phyloP scores from a whole-genome alignment of 2,113 vertebrate species.

The Hirundichthys speculiger region DNA sequence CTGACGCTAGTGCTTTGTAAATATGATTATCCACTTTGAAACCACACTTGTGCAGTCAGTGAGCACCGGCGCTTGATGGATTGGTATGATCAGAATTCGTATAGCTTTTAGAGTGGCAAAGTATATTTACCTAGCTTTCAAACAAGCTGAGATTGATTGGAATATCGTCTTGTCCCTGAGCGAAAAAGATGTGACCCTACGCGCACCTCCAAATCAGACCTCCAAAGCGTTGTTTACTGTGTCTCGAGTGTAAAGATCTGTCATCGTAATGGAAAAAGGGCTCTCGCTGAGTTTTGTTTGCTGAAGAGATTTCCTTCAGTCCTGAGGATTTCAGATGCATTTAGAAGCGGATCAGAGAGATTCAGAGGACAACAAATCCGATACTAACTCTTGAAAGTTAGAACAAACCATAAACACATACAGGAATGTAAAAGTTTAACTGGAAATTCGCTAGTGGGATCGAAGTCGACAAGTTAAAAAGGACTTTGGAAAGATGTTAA shows the following conservation, averaged over 20 bases:
- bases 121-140: background rate
- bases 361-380: background rate
- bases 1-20: background rate
- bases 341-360: conserved; percentile 1
- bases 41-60: background rate
- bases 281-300: conserved; percentile 45
- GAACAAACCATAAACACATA: too few species aligned
- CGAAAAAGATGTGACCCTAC: background rate
- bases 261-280: conserved; percentile 18
- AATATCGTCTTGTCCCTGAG: background rate
- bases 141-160: conserved; percentile 2
- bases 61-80: background rate
- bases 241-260: conserved; percentile 32
- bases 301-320: conserved; percentile 43
- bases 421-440: too few species aligned
- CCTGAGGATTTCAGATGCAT: conserved; percentile 25
- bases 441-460: too few species aligned
- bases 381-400: background rate
- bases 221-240: conserved; percentile 44
- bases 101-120: background rate
- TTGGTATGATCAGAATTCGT: background rate
- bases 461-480: too few species aligned
- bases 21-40: background rate
- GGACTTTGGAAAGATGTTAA: too few species aligned
- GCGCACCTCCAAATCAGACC: conserved; percentile 21